These are phyloP conservation scores for Brachionus rotundiformis DNA, from an alignment of 1,140 invertebrate species.

Conservation along the genomic window DNA sequence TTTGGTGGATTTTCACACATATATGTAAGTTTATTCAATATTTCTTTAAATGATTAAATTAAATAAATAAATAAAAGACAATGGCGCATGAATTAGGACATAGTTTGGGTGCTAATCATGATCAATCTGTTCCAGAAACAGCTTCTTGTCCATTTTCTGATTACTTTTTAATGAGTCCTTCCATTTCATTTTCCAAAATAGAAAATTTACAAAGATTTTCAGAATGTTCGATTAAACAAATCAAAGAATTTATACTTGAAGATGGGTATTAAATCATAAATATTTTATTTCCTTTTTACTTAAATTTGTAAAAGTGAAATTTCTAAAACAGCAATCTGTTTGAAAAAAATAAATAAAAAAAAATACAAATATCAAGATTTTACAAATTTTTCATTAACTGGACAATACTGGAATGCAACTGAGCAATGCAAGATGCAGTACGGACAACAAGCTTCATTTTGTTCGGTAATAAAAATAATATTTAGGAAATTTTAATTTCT, in stretches of 20 bases:
- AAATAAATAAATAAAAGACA: background rate
- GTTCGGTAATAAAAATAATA: background rate
- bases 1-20: background rate
- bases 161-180: constrained; percentile 12
- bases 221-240: background rate
- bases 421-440: background rate
- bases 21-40: background rate
- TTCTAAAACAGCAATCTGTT: background rate
- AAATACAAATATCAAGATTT: background rate
- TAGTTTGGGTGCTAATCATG: constrained; percentile 6
- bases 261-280: no score
- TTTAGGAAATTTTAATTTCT: background rate
- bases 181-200: background rate
- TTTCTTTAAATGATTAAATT: background rate
- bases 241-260: constrained; percentile 8
- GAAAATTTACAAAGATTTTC: constrained; percentile 6
- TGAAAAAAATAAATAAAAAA: background rate
- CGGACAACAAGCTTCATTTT: background rate
- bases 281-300: background rate
- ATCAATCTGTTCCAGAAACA: constrained; percentile 2
- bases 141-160: background rate
- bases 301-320: background rate
- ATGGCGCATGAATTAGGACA: constrained; percentile 15
- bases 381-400: background rate
- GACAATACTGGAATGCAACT: background rate